phyloP scores from a whole-genome alignment of 2,888 invertebrate species.

The Sarcophaga subvicina region DNA sequence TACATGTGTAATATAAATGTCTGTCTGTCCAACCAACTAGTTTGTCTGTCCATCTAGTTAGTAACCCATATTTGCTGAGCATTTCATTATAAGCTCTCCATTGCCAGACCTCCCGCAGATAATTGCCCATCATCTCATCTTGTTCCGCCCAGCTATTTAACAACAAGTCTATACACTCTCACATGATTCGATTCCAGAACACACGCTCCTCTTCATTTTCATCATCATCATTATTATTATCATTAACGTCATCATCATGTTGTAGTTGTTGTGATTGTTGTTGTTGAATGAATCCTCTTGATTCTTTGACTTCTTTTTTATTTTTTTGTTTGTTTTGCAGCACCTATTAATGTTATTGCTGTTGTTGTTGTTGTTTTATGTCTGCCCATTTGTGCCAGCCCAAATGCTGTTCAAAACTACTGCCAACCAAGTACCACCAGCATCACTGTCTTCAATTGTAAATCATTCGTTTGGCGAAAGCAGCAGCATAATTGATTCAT shows the following conservation, averaged over 20 bases:
- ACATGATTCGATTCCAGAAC: constrained; percentile 60
- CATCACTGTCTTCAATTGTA: constrained; percentile 14
- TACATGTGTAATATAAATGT: constrained; percentile 48
- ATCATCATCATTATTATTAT: constrained; percentile 38
- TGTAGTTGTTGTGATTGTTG: constrained; percentile 40
- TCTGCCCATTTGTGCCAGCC: constrained; percentile 58
- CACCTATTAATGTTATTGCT: constrained; percentile 12
- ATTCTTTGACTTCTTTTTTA: no score
- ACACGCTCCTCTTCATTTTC: constrained; percentile 36
- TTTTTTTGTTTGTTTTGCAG: constrained; percentile 12
- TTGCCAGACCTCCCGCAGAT: constrained; percentile 80
- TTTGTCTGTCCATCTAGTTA: constrained; percentile 16
- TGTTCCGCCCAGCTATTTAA: constrained; percentile 81
- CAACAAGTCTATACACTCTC: constrained; percentile 72
- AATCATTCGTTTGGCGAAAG: constrained; percentile 33
- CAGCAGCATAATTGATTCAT: constrained; percentile 43
- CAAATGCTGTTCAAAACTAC: constrained; percentile 62
- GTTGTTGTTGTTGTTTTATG: constrained; percentile 41
- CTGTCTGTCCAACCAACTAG: not conserved
- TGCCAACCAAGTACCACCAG: constrained; percentile 49
- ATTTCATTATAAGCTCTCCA: constrained; percentile 65
- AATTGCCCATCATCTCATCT: constrained; percentile 81
- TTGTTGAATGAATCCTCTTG: not conserved
- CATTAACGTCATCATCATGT: constrained; percentile 35
- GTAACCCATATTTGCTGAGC: constrained; percentile 62